Evolutionary conservation across 2,888 invertebrate species (phyloP).

Genomic region (Drosophila sordidula): DNA sequence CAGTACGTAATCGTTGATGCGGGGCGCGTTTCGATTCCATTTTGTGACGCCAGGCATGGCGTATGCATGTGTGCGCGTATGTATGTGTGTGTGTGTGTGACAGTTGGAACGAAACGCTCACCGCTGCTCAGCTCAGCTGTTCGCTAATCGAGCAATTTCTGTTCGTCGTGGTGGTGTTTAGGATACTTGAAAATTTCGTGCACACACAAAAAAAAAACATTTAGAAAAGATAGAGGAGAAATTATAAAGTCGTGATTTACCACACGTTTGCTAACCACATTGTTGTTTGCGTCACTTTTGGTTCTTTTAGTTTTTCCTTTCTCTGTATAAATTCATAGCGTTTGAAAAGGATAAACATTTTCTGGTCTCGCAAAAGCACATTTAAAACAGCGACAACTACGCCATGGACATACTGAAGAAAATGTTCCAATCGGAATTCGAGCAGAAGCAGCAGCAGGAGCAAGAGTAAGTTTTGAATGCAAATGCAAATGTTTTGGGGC

Average conservation of each 20-base stretch:
- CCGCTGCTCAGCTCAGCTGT: conserved; percentile 46
- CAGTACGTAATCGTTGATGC: conserved; percentile 8
- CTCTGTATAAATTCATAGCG: conserved; percentile 40
- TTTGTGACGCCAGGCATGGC: conserved; percentile 2
- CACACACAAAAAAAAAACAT: conserved; percentile 15
- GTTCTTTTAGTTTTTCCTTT: conserved; percentile 74
- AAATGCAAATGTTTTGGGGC: conserved; percentile 1
- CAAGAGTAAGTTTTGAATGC: conserved; percentile 53
- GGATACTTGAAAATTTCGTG: conserved; percentile 51
- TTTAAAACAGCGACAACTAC: neutral
- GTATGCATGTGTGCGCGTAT: neutral
- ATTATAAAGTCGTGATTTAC: conserved; percentile 14
- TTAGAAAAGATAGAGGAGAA: neutral
- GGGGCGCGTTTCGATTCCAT: conserved; percentile 17
- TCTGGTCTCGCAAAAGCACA: neutral
- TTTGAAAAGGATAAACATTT: conserved; percentile 21
- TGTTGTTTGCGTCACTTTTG: conserved; percentile 63
- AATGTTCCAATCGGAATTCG: conserved; percentile 71
- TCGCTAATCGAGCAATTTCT: conserved; percentile 57
- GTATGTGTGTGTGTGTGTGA: neutral
- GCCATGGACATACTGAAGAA: conserved; percentile 76
- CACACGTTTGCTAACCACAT: conserved; percentile 23
- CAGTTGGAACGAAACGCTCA: conserved; percentile 30
- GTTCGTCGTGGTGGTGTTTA: conserved; percentile 59
- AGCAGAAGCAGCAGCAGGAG: conserved; percentile 57